A percentile compares a stretch with the other conserved stretches of the same genome.
Conservation (phyloP, 2,113 vertebrate genomes). For the Corythoichthys haematopterus region DNA sequence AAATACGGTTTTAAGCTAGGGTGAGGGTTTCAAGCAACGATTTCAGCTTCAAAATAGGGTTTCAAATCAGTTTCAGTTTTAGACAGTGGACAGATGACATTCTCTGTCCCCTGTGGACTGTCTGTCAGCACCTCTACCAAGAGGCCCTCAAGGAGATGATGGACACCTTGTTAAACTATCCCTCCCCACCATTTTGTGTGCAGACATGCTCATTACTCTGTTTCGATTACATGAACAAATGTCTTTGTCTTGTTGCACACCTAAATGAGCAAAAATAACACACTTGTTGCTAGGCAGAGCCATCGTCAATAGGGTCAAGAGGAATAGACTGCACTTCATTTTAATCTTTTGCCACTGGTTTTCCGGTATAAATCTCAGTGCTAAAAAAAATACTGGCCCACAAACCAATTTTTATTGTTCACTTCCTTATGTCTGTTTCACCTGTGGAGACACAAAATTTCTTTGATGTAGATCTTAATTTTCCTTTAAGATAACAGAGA, state of each 20-base stretch:
- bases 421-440: too few relatives aligned
- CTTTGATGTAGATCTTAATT: too few relatives aligned
- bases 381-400: too few relatives aligned
- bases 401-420: too few relatives aligned
- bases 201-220: constrained; percentile 1
- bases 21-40: too few relatives aligned
- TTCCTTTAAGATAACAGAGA: too few relatives aligned
- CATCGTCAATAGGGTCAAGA: too few relatives aligned
- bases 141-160: background rate
- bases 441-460: too few relatives aligned
- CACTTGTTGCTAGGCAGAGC: background rate
- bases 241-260: background rate
- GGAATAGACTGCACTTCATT: too few relatives aligned
- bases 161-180: constrained; percentile 5
- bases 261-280: background rate
- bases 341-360: too few relatives aligned
- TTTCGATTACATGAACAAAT: background rate
- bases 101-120: background rate
- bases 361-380: too few relatives aligned
- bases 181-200: background rate
- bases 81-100: background rate
- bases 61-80: background rate
- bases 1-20: too few relatives aligned
- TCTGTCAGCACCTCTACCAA: constrained; percentile 20
- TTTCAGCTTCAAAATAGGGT: background rate